Base-by-base conservation (phyloP, 2,113 vertebrate species). In the Pygoscelis antarcticus region DNA sequence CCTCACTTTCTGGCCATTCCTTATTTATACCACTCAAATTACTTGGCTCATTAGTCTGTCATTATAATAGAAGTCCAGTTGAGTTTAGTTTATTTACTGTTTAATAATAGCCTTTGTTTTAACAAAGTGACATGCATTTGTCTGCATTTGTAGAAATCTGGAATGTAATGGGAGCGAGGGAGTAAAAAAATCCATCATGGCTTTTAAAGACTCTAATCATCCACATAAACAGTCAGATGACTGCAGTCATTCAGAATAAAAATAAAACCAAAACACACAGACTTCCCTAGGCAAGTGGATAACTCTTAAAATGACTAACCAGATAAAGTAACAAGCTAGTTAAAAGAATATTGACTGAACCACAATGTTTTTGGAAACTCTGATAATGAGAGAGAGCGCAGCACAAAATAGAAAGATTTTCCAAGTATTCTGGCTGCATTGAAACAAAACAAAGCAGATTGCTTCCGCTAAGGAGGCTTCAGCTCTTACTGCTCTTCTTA, bases 401-500 rank as follows among this genome's bases (percentile, higher is more conserved):
- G 70, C 92, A 89, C 40, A 26, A 90, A 92, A 75, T 0, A 84
- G 83, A 74, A 92, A 61, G 26, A 27, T 49, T 85, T 89, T 64
- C 77, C 34, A 51, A 61, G 62, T 69, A 34, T 82, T 91, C 69
- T 65, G 66, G 26, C 70, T 87, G 29, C 40, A 29, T 36, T 38
- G 66, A 76, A 84, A 70, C 55, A 79, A 40, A 76, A 16, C 40
- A 89, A 96, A 94, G 70, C 82, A 93, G 96, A 96, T 77, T 90
- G 87, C 66, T 89, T 65, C 61, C 62, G 32, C 65, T 95, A 91
- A 92, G 69, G 74, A 96, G 44, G 65, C 65, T 96, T 91, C 92
- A 79, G 81, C 66, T 92, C 65, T 76, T 85, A 21, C 34, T 92
- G 16, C 47, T 92, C 65, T 74, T 92, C 90, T 91, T 88, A 79